phyloP scores from a whole-genome alignment of 2,888 invertebrate species.

The Acrobasis suavella region DNA sequence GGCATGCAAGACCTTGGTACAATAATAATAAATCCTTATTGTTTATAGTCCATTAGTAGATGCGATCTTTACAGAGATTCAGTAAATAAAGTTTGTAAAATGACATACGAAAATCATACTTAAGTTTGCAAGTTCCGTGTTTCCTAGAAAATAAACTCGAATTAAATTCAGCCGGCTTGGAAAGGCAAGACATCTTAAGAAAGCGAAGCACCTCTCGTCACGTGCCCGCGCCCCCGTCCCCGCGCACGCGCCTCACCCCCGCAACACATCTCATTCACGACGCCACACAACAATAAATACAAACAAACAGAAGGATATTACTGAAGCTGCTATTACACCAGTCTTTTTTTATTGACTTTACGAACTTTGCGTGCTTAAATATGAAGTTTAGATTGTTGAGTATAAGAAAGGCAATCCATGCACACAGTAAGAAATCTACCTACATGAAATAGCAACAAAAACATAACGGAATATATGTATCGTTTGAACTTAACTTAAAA shows the following conservation, averaged over 20 bases:
- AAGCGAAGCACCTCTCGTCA: slow-evolving; percentile 16
- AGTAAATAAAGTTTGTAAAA: neutral
- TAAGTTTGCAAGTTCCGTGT: neutral
- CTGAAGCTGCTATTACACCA: too few species aligned
- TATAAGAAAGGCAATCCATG: too few species aligned
- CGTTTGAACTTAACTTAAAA: too few species aligned
- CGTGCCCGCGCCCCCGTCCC: slow-evolving; percentile 3
- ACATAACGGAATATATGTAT: too few species aligned
- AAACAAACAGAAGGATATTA: slow-evolving; percentile 3
- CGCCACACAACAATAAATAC: neutral
- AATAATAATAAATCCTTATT: too few species aligned
- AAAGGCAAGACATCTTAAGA: slow-evolving; percentile 18
- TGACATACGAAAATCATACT: neutral
- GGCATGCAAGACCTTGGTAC: too few species aligned
- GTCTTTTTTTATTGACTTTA: too few species aligned
- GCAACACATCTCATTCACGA: neutral
- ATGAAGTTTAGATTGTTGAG: too few species aligned
- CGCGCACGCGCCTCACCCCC: neutral
- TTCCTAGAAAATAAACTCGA: slow-evolving; percentile 9
- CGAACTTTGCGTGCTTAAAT: too few species aligned
- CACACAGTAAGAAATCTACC: too few species aligned
- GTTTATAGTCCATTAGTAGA: neutral
- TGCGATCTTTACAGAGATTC: neutral
- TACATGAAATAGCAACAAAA: too few species aligned
- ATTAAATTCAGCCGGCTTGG: slow-evolving; percentile 16